Base-by-base conservation (phyloP, 1,140 invertebrate genomes). In the Eumeta japonica region DNA sequence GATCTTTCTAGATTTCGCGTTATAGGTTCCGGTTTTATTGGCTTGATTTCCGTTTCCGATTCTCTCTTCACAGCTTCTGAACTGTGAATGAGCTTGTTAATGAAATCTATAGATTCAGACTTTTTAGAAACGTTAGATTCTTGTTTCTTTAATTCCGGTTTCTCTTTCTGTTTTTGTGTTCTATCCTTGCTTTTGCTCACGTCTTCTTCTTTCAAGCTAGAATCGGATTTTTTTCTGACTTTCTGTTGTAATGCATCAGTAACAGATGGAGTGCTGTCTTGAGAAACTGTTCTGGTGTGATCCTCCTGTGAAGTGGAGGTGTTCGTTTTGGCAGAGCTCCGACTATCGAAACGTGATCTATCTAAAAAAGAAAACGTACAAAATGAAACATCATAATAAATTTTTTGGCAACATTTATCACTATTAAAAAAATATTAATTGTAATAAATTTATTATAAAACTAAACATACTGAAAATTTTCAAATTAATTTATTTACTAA, bases 141-240 rank as follows among this genome's bases (percentile, higher is more conserved):
- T 39, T 73, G 68, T 30, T 66, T 68, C 38, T 71, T 73, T 16
- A 73, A 32, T 34, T 71, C 64, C 1, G 58, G 46, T 24, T 67
- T 70, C 9, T 65, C 57, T 31, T 49, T 33, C 62, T 62, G 2
- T 46, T 35, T 36, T 43, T 27, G 55, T 57, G 2, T 37, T 33
- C 32, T 64, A 56, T 5, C 31, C 46, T 37, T 62, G 45, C 62
- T 62, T 1, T 39, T 10, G 43, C 62, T 62, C 1, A 42, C 17
- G 17, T 65, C 63, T 35, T 73, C 65, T 0, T 73, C 68, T 46
- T 68, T 70, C 27, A 68, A 45, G 27, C 62, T 65, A 1, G 63
- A 58, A 37, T 73, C 68, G 0, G 68, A 66, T 16, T 66, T 73
- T 38, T 68, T 70, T 13, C 63, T 48, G 1, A 58, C 43, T 39